A percentile compares a stretch with the other conserved stretches of the same genome.
Evolutionary conservation across 2,797 vertebrate species (phyloP).

Genomic region (Chrosomus eos): DNA sequence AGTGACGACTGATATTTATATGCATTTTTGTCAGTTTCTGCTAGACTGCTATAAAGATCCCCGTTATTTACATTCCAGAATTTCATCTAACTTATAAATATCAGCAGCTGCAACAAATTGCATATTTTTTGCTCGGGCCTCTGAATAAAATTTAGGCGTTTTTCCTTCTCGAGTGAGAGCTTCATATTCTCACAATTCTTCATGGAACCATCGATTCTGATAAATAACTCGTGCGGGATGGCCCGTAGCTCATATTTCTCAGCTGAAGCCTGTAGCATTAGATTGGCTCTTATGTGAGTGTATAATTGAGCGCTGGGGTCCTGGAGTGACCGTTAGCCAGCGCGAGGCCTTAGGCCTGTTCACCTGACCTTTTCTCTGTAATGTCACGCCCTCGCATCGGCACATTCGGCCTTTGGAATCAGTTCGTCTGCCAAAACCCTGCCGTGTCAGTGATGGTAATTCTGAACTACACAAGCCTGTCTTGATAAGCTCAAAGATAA

Average conservation of each 20-base stretch:
- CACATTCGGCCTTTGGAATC: conserved; percentile 15
- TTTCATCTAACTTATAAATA: too few relatives aligned
- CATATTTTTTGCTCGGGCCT: too few relatives aligned
- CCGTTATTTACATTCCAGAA: neutral
- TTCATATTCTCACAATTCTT: neutral
- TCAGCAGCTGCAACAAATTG: too few relatives aligned
- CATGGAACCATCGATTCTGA: neutral
- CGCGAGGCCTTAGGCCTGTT: conserved; percentile 30
- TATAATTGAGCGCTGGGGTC: conserved; percentile 37
- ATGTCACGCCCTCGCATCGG: conserved; percentile 38
- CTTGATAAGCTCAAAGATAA: neutral
- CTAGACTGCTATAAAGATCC: neutral
- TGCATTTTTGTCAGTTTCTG: neutral
- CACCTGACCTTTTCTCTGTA: conserved; percentile 47
- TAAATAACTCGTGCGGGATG: neutral
- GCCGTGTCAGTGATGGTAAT: conserved; percentile 37
- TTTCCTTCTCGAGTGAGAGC: too few relatives aligned
- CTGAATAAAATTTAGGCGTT: too few relatives aligned
- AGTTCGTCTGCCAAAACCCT: conserved; percentile 10
- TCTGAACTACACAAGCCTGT: conserved; percentile 10
- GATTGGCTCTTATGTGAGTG: neutral
- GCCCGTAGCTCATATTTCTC: neutral
- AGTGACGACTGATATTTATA: neutral
- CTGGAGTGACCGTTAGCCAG: neutral
- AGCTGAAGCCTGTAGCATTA: neutral